phyloP scores from a whole-genome alignment of 2,113 vertebrate species.

The Tragelaphus imberbis region DNA sequence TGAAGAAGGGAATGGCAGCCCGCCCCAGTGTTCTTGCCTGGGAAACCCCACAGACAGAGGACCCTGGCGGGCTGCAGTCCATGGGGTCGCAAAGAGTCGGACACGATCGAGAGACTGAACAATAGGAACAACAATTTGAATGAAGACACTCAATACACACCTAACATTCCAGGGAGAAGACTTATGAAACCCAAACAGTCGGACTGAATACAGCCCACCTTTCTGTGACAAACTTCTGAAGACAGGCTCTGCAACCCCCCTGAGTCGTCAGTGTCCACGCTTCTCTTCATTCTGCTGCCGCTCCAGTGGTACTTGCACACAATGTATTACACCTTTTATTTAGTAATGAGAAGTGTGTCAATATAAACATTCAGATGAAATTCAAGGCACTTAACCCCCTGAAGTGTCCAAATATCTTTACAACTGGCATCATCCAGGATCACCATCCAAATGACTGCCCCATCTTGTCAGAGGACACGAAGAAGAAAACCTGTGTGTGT shows the following conservation, averaged over 20 bases:
- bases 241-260: neutral
- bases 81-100: rapidly evolving
- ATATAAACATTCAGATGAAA: neutral
- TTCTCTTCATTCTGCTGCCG: neutral
- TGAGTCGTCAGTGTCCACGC: neutral
- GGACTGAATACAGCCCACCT: neutral
- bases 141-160: neutral
- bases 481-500: neutral
- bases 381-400: neutral
- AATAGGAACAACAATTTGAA: neutral
- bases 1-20: neutral
- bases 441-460: neutral
- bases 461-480: neutral
- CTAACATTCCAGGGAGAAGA: neutral
- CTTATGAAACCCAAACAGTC: neutral
- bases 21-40: neutral
- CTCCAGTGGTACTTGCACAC: neutral
- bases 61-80: neutral
- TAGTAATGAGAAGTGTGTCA: neutral
- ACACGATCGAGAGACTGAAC: neutral
- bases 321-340: neutral
- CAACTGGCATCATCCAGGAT: neutral
- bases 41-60: neutral
- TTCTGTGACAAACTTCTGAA: neutral
- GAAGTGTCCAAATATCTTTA: neutral